These are phyloP conservation scores for Gandaritis pyraliata DNA, from an alignment of 2,888 invertebrate species.

Conservation along the genomic window DNA sequence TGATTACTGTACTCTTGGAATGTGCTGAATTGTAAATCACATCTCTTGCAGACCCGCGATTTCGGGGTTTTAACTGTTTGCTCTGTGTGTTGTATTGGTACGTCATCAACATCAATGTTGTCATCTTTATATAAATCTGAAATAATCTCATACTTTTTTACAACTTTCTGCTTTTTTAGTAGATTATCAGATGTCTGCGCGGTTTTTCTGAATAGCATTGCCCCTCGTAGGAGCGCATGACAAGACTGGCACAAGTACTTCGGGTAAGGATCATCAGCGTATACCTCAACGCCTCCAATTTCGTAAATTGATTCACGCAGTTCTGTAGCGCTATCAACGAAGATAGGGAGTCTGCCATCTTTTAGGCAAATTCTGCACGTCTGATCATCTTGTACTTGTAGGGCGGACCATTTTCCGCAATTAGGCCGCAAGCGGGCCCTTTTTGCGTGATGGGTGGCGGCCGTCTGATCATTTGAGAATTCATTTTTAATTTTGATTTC, in stretches of 20 bases:
- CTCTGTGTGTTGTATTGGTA: constrained; percentile 25
- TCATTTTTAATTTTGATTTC: constrained; percentile 17
- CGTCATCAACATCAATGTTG: constrained; percentile 26
- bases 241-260: constrained; percentile 69
- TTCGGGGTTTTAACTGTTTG: constrained; percentile 24
- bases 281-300: constrained; percentile 62
- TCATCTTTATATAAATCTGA: constrained; percentile 39
- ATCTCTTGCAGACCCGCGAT: constrained; percentile 54
- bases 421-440: too few species aligned
- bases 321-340: constrained; percentile 45
- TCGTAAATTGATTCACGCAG: constrained; percentile 55
- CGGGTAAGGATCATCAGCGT: constrained; percentile 60
- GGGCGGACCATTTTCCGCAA: too few species aligned
- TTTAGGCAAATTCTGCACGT: constrained; percentile 65
- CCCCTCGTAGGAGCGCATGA: constrained; percentile 62
- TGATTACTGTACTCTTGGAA: constrained; percentile 65
- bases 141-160: constrained; percentile 7
- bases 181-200: constrained; percentile 65
- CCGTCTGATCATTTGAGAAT: too few species aligned
- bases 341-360: constrained; percentile 67
- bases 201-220: constrained; percentile 69
- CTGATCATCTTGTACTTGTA: constrained; percentile 10
- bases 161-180: constrained; percentile 45
- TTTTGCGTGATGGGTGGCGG: too few species aligned
- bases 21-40: constrained; percentile 61